Evolutionary conservation across 1,140 invertebrate genomes (phyloP).

Genomic region (Aphelinus certus): DNA sequence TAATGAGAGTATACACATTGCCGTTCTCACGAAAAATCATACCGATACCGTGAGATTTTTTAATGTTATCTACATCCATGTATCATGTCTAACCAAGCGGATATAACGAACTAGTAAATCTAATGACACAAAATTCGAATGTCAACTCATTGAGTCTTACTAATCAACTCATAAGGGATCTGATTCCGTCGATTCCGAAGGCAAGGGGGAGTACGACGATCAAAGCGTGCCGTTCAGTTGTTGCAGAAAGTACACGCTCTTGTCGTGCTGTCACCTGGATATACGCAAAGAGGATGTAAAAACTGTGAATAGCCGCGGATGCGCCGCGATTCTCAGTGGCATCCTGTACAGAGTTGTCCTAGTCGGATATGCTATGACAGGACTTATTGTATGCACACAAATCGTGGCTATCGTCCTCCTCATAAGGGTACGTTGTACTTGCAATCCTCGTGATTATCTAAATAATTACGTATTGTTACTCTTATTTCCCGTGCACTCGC

Average conservation of each 20-base stretch:
- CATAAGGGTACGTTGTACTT: constrained; percentile 43
- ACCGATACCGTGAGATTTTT: no score
- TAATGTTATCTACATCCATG: no score
- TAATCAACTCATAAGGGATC: constrained; percentile 34
- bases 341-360: constrained; percentile 52
- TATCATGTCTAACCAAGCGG: no score
- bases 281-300: constrained; percentile 44
- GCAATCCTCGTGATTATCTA: constrained; percentile 2
- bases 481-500: constrained; percentile 8
- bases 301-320: constrained; percentile 56
- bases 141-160: not conserved
- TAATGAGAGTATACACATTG: not conserved
- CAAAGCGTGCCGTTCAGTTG: constrained; percentile 57
- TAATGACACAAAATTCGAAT: no score
- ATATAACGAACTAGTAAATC: no score
- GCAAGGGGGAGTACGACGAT: constrained; percentile 37
- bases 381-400: constrained; percentile 50
- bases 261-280: constrained; percentile 50
- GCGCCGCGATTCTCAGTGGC: constrained; percentile 48
- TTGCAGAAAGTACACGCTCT: constrained; percentile 47
- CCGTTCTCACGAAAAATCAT: no score
- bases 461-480: constrained; percentile 3
- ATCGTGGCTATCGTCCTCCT: constrained; percentile 49
- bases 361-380: constrained; percentile 54
- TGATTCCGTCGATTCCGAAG: constrained; percentile 47